A percentile compares a stretch with the other conserved stretches of the same genome.
These are phyloP conservation scores for Dicrostonyx torquatus DNA, from an alignment of 2,797 vertebrate genomes.

Conservation along the genomic window DNA sequence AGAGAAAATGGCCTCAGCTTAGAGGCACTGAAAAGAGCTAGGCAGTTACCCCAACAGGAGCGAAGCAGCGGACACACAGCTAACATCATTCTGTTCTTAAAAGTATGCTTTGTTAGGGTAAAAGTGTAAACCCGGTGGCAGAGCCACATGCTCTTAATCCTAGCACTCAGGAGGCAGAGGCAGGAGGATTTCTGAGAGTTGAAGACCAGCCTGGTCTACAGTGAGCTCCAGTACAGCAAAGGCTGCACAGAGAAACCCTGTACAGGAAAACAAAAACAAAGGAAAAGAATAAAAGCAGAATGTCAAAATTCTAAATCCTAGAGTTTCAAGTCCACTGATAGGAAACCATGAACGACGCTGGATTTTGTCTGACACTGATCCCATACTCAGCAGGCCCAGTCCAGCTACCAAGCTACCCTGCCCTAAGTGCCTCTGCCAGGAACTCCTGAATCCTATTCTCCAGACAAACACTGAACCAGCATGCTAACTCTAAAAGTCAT, in stretches of 20 bases:
- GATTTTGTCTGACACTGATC: slow-evolving; percentile 67
- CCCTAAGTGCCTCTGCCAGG: background rate
- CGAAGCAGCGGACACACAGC: slow-evolving; percentile 54
- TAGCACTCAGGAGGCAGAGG: background rate
- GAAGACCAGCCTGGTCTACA: background rate
- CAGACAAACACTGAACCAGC: slow-evolving; percentile 47
- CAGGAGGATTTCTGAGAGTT: background rate
- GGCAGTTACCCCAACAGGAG: background rate
- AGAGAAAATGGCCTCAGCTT: background rate
- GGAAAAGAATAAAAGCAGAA: slow-evolving; percentile 42
- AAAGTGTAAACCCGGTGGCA: background rate
- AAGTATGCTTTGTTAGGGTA: slow-evolving; percentile 37
- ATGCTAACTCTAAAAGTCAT: background rate
- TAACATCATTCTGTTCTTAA: slow-evolving; percentile 13
- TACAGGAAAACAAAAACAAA: background rate
- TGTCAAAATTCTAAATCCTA: slow-evolving; percentile 70
- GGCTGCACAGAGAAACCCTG: background rate
- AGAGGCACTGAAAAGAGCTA: slow-evolving; percentile 26
- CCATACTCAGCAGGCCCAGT: slow-evolving; percentile 40
- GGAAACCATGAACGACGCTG: slow-evolving; percentile 74
- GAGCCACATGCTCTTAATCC: background rate
- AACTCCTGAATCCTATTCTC: slow-evolving; percentile 31
- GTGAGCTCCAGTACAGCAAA: background rate
- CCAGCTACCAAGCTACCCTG: slow-evolving; percentile 62
- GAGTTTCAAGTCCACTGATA: slow-evolving; percentile 74